phyloP scores from a whole-genome alignment of 2,888 invertebrate species.

The Oscheius myriophilus region DNA sequence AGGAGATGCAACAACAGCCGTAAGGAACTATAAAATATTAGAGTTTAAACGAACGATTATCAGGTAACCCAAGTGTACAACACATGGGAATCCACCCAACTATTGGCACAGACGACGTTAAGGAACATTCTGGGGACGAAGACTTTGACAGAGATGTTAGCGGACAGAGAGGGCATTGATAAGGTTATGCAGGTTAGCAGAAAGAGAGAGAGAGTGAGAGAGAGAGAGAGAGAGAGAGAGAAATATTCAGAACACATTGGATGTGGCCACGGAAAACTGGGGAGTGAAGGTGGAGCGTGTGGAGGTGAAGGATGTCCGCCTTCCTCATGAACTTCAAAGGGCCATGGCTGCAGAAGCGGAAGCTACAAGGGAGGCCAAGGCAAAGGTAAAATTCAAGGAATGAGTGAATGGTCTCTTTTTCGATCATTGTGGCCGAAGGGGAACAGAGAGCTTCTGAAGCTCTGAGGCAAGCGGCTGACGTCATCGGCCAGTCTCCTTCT shows the following conservation, averaged over 20 bases:
- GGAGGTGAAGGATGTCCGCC: slow-evolving; percentile 80
- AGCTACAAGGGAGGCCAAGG: slow-evolving; percentile 84
- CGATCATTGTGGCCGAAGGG: slow-evolving; percentile 84
- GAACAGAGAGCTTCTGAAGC: slow-evolving; percentile 86
- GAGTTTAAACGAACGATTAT: background rate
- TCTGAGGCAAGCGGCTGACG: slow-evolving; percentile 90
- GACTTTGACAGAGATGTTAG: slow-evolving; percentile 92
- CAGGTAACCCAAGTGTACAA: slow-evolving; percentile 18
- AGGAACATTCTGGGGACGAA: slow-evolving; percentile 92
- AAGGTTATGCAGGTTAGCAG: slow-evolving; percentile 5
- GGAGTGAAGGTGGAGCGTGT: slow-evolving; percentile 73
- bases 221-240: too few species aligned
- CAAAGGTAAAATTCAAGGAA: slow-evolving; percentile 47
- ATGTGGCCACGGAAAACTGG: slow-evolving; percentile 74
- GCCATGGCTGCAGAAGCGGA: slow-evolving; percentile 95
- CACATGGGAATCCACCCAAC: slow-evolving; percentile 72
- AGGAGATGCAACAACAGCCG: slow-evolving; percentile 92
- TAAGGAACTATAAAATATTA: background rate
- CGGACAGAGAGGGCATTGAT: slow-evolving; percentile 88
- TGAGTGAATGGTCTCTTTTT: too few species aligned
- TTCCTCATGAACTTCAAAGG: slow-evolving; percentile 83
- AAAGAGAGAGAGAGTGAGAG: background rate
- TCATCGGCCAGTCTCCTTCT: slow-evolving; percentile 87
- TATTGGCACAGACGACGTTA: slow-evolving; percentile 73
- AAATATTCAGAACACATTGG: slow-evolving; percentile 70